Evolutionary conservation across 2,888 invertebrate genomes (phyloP).

Genomic region (Holacanthella duospinosa): DNA sequence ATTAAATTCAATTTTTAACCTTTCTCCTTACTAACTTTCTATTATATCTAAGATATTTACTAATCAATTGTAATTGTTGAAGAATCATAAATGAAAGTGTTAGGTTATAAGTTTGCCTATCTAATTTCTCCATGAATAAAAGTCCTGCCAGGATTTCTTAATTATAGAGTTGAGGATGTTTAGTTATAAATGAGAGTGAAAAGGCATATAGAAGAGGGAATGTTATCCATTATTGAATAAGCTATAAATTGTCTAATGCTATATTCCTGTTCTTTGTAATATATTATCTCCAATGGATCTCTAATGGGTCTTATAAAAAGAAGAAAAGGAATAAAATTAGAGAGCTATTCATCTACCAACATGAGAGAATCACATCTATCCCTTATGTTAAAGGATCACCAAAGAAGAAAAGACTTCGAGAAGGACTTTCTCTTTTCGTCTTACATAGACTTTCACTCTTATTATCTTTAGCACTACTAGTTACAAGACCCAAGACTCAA

Average conservation of each 20-base stretch:
- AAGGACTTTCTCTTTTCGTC: not conserved
- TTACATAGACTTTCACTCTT: not conserved
- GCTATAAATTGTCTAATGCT: not conserved
- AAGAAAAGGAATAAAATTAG: slow-evolving; percentile 2
- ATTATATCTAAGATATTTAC: too few species aligned
- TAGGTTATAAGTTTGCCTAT: too few species aligned
- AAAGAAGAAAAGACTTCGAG: not conserved
- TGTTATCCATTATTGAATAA: slow-evolving; percentile 4
- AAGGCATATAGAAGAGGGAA: too few species aligned
- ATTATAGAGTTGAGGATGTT: not conserved
- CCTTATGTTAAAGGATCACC: not conserved
- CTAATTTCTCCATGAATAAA: too few species aligned
- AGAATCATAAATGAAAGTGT: too few species aligned
- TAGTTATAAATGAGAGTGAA: too few species aligned
- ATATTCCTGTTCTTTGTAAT: not conserved
- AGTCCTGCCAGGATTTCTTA: too few species aligned
- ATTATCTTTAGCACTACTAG: too few species aligned
- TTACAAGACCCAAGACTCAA: too few species aligned
- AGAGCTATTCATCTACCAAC: not conserved
- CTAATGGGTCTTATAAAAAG: slow-evolving; percentile 5
- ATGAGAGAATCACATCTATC: not conserved
- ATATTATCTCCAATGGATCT: not conserved
- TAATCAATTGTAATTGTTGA: too few species aligned
- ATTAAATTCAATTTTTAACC: too few species aligned
- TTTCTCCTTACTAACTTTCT: too few species aligned